phyloP scores from a whole-genome alignment of 1,140 invertebrate species.

The Orchesella cincta region DNA sequence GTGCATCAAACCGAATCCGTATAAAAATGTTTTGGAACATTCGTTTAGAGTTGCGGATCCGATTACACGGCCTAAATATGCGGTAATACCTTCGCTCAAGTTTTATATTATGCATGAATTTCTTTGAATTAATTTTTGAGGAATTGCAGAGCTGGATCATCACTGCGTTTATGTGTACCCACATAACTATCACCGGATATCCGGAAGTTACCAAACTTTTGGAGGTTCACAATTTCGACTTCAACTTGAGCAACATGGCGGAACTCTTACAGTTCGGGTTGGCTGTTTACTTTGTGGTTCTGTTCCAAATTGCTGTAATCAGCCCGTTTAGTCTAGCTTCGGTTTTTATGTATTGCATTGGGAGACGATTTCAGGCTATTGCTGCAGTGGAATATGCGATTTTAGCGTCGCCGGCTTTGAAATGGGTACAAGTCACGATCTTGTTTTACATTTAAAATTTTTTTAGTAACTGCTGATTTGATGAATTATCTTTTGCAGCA shows the following conservation, averaged over 20 bases:
- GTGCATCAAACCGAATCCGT: neutral
- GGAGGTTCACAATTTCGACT: neutral
- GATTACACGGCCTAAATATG: neutral
- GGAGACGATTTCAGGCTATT: neutral
- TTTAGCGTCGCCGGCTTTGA: neutral
- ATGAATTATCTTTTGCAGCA: too few relatives aligned
- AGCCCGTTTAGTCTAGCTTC: neutral
- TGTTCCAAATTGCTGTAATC: neutral
- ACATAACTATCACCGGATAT: neutral
- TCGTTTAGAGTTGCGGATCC: too few relatives aligned
- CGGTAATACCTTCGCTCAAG: too few relatives aligned
- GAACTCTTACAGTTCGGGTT: too few relatives aligned
- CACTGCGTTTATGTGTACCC: neutral
- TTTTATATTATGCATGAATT: neutral
- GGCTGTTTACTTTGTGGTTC: neutral
- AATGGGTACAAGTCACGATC: neutral
- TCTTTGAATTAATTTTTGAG: neutral
- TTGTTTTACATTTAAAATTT: too few relatives aligned
- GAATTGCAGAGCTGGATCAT: neutral
- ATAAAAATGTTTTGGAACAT: neutral
- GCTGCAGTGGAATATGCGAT: neutral
- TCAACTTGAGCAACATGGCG: neutral
- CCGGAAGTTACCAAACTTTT: neutral
- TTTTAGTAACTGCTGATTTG: too few relatives aligned
- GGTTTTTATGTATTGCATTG: neutral